Evolutionary conservation across 2,113 vertebrate genomes (phyloP), one percentile per base, ranked within the genome.

Genomic region (Bos taurus): DNA sequence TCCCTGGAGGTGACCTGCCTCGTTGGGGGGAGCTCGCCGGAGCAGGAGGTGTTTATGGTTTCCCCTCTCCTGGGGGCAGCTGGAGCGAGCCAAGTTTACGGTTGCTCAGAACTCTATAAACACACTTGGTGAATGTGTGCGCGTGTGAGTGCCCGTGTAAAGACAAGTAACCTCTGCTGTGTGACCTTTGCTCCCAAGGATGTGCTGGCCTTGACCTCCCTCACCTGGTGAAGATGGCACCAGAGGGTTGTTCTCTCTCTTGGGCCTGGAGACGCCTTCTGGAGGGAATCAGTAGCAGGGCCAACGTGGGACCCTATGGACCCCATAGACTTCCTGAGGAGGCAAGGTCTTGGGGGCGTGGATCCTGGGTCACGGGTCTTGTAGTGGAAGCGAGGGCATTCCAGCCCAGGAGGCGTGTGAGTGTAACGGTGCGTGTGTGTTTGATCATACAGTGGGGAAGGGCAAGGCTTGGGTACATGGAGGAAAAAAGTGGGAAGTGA

Each of bases 41-140:
- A 74, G 82, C 94, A 67, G 86, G 64, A 97, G 94, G 85, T 87
- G 91, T 98, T 98, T 97, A 91, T 67, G 91, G 88, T 80, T 95
- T 90, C 80, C 57, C 88, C 89, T 96, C 81, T 97, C 88, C 82
- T 84, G 91, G 94, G 97, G 94, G 52, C 77, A 62, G 40, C 23
- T 1, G 0, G 60, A 78, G 48, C 0, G 0, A 91, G 94, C 91
- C 96, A 95, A 94, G 94, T 98, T 97, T 97, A 97, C 48, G 56
- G 96, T 95, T 93, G 96, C 91, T 94, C 85, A 11, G 92, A 77
- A 67, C 86, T 94, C 94, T 90, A 87, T 97, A 98, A 97, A 97
- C 96, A 98, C 30, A 64, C 59, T 33, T 13, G 59, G 54, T 2
- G 16, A 80, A 40, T 6, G 43, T 82, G 84, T 88, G 60, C 1